Evolutionary conservation across 2,888 invertebrate genomes (phyloP), one percentile per base, ranked within the genome.

Genomic region (Pterobdella sp.): DNA sequence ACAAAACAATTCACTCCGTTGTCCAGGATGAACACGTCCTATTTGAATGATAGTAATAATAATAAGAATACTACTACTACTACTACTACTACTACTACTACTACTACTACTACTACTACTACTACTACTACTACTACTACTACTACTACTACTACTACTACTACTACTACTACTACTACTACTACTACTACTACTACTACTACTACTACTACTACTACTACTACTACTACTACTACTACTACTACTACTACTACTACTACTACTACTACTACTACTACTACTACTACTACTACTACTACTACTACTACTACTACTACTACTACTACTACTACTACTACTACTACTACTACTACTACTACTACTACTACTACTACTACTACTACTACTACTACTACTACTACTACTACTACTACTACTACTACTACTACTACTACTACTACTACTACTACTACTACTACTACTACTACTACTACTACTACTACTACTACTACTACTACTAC

Each of bases 11-110:
- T 76, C 31, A 76, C 77, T 72, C 81, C 81, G 31, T 79, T 79
- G 72, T 83, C 81, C 72, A 82, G 72, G n/a, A 83, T 77, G 76
- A 82, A 83, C 10, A 83, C 83, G 78, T 83, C 83, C 77, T 77
- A 31, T 0, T 1, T 37, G n/a, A n/a, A n/a, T n/a, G n/a, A n/a
- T n/a, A n/a, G n/a, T n/a, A n/a, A n/a, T n/a, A n/a, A n/a, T n/a
- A n/a, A n/a, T n/a, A n/a, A n/a, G n/a, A n/a, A n/a, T 42, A 42
- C 42, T 42, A 42, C 60, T 56, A 56, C 60, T 56, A 56, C 60
- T 56, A 56, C 60, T 56, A 56, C 60, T 56, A 56, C 60, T 56
- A 56, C 60, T 56, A 56, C 60, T 56, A 56, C 60, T 56, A 56
- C 60, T 56, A 56, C 60, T 56, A 56, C 60, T 56, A 56, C 60